A percentile compares a stretch with the other conserved stretches of the same genome.
phyloP scores from a whole-genome alignment of 1,140 invertebrate species.

The Sycobia sp. region DNA sequence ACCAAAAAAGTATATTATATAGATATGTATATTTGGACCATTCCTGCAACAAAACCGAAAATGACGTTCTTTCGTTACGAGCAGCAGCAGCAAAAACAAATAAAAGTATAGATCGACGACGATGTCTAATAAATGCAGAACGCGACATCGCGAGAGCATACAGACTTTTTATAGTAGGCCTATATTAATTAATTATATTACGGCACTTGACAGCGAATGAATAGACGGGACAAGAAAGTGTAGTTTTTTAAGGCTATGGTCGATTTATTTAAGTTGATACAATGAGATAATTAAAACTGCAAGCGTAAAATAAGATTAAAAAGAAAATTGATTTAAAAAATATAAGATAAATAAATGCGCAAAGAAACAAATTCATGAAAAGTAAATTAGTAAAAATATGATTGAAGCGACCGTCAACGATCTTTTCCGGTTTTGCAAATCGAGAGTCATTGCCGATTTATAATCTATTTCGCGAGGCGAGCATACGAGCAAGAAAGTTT shows the following conservation, averaged over 20 bases:
- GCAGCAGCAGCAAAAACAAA: constrained; percentile 43
- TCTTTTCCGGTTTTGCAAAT: constrained; percentile 35
- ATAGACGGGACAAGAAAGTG: constrained; percentile 31
- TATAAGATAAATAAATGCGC: constrained; percentile 29
- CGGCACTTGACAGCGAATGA: constrained; percentile 45
- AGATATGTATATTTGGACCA: constrained; percentile 63
- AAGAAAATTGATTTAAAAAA: constrained; percentile 34
- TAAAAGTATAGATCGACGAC: constrained; percentile 41
- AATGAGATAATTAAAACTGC: constrained; percentile 32
- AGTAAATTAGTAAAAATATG: constrained; percentile 10
- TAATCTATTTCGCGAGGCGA: constrained; percentile 38
- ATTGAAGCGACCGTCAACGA: constrained; percentile 29
- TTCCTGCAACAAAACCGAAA: constrained; percentile 60
- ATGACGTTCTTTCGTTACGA: constrained; percentile 59
- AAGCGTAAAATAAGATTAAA: constrained; percentile 20
- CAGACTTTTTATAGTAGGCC: constrained; percentile 56
- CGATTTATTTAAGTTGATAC: constrained; percentile 51
- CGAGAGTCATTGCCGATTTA: constrained; percentile 36
- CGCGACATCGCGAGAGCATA: constrained; percentile 50
- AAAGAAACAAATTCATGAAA: constrained; percentile 12
- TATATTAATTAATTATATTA: constrained; percentile 57
- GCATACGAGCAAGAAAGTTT: constrained; percentile 41
- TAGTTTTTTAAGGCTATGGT: constrained; percentile 43
- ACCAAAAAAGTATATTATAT: constrained; percentile 63
- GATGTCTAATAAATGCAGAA: constrained; percentile 42